Percentiles rank a stretch among this genome's conserved stretches.
phyloP scores from a whole-genome alignment of 2,113 vertebrate species.

The Mola mola region DNA sequence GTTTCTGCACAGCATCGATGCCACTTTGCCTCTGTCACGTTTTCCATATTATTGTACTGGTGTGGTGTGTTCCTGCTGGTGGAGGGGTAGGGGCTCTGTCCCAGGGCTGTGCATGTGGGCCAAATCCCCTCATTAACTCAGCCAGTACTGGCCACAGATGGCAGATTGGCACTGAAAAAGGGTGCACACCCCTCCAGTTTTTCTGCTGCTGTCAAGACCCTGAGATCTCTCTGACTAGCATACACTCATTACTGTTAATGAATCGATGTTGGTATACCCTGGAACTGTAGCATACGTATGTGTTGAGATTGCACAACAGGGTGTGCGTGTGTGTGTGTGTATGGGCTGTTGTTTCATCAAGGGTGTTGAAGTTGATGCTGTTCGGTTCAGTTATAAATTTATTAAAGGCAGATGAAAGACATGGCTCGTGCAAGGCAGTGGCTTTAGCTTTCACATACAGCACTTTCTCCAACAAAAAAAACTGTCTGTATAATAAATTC shows the following conservation, averaged over 20 bases:
- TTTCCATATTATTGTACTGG: conserved; percentile 71
- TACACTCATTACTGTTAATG: conserved; percentile 59
- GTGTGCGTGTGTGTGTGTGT: background rate
- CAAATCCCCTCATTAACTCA: conserved; percentile 81
- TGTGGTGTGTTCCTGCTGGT: conserved; percentile 58
- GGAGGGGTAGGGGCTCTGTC: conserved; percentile 62
- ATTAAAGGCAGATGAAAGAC: conserved; percentile 53
- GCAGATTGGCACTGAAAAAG: conserved; percentile 74
- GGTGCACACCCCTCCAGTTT: conserved; percentile 29
- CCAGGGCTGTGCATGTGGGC: conserved; percentile 57
- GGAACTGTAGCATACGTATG: background rate
- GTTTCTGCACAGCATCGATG: conserved; percentile 52
- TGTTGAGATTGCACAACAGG: background rate
- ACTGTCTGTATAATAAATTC: conserved; percentile 17
- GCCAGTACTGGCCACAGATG: conserved; percentile 71
- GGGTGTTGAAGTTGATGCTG: conserved; percentile 3
- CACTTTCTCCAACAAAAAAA: too few relatives aligned
- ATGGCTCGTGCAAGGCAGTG: conserved; percentile 15
- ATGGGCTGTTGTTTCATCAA: conserved; percentile 26
- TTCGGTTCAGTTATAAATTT: conserved; percentile 34
- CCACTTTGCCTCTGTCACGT: conserved; percentile 69
- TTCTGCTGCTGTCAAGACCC: conserved; percentile 50
- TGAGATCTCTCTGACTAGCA: conserved; percentile 32
- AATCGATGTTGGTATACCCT: conserved; percentile 40
- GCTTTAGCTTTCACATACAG: conserved; percentile 17